A percentile compares a stretch with the other conserved stretches of the same genome.
Evolutionary conservation across 2,113 vertebrate species (phyloP).

Genomic region (Siniperca knerii): DNA sequence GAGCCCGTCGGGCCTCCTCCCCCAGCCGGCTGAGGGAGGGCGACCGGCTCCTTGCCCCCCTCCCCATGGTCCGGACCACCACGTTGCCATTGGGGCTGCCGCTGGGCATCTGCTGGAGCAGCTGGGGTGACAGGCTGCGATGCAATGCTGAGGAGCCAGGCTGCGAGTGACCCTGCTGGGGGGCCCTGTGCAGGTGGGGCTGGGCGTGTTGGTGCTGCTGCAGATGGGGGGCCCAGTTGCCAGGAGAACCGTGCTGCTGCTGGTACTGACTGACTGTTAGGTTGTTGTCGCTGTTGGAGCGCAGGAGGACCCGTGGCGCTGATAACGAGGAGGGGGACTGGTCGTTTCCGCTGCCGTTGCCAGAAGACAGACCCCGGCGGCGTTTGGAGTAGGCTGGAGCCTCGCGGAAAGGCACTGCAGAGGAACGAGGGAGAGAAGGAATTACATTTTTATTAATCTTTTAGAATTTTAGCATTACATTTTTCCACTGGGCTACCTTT

Average conservation of each 20-base stretch:
- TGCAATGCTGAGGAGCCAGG: constrained; percentile 86
- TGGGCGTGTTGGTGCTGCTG: constrained; percentile 62
- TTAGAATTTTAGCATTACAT: not conserved
- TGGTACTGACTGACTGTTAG: constrained; percentile 81
- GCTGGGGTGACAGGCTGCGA: constrained; percentile 95
- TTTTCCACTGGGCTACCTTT: not conserved
- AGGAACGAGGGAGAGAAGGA: not conserved
- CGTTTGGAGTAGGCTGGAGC: constrained; percentile 93
- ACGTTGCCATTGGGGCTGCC: constrained; percentile 91
- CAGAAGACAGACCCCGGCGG: constrained; percentile 86
- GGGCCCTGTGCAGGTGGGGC: constrained; percentile 53
- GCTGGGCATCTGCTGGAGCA: constrained; percentile 91
- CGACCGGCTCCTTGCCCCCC: constrained; percentile 89
- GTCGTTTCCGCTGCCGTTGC: constrained; percentile 73
- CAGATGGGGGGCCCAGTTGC: constrained; percentile 63
- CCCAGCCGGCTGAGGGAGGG: constrained; percentile 93
- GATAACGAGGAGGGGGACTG: constrained; percentile 87
- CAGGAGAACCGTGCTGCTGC: constrained; percentile 64
- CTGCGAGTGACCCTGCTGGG: constrained; percentile 86
- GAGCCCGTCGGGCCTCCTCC: constrained; percentile 87
- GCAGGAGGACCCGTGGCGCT: constrained; percentile 91
- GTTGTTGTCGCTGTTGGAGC: constrained; percentile 98
- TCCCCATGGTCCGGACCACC: constrained; percentile 87
- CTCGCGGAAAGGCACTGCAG: constrained; percentile 95
- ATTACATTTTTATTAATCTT: no score